Base-by-base conservation (phyloP, 2,113 vertebrate genomes). In the Austrofundulus limnaeus region DNA sequence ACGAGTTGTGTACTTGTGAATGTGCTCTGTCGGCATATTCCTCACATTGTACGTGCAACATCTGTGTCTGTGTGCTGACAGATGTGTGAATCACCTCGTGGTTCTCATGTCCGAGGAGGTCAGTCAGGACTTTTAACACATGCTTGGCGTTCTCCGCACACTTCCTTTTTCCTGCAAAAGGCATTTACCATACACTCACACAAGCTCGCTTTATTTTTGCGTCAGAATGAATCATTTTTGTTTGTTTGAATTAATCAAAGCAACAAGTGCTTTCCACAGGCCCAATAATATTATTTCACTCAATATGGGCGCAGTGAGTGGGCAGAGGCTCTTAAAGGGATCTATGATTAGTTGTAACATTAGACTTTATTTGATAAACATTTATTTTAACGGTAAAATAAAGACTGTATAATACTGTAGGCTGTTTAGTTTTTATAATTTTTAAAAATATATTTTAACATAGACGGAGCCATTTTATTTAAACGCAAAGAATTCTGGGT, bases 91-190 rank as follows among this genome's bases (percentile, higher is more conserved):
- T 75, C 92, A 98, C 97, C 96, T 98, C 94, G 0, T 94, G 93
- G 82, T 96, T 97, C 68, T 98, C 96, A 0, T 98, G 95, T 81
- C 95, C 96, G 5, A 99, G 93, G 50, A 99, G 94, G 82, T 96
- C 93, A 1, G 95, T 95, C 14, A 99, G 92, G 59, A 98, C 95
- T 83, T 90, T 96, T 38, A 99, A 93, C 31, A 94, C 92, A 5
- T 92, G 91, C 13, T 94, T 92, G 14, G 93, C 90, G 0, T 91
- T 92, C 74, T 92, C 92, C 50, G 92, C 92, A 80, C 97, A 98
- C 88, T 91, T 93, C 83, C 89, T 94, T 90, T 95, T 98, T 70
- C 96, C 97, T 99, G 87, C 1, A 38, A 20, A 53, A 75, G 7
- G 12, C 20, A 64, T 34, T 34, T 10, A 34, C 6, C 31, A 34